Base-by-base conservation (phyloP, 2,888 invertebrate genomes). In the Tyria jacobaeae region DNA sequence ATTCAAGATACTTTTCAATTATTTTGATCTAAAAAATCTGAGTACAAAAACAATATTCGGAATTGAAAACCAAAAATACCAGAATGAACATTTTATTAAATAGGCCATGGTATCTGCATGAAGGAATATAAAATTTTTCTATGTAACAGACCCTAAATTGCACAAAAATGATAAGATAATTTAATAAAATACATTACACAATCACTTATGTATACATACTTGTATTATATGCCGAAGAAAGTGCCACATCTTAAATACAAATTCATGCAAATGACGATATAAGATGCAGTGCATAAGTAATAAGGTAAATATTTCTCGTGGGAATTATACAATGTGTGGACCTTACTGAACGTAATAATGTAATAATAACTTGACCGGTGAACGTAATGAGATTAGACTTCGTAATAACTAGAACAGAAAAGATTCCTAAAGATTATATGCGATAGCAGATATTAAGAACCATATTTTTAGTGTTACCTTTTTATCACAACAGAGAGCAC, bases 261-360 rank as follows among this genome's bases (percentile, higher is more conserved):
- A 56, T 64, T 63, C 64, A 67, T 57, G 49, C 15, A 27, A 35
- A 64, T 35, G 57, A 57, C 54, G 34, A 60, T 64, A 62, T 57
- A 50, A 68, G 63, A 64, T 47, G 62, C 67, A 72, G 72, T 72
- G 75, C 78, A 75, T 77, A 75, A 50, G 31, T 61, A 77, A 77
- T 66, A 47, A 74, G 67, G 47, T 60, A 57, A 51, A 55, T 60
- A 64, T 57, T 71, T 66, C 75, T 75, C 75, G 67, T 77, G 75
- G 66, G 75, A 77, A 75, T 47, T 12, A 31, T 60, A 25, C 25
- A 21, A 25, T 6, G 34, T 14, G 44, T 14, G 47, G 52, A 59
- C 47, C 21, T 34, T 52, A 17, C 44, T 57, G n/a, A n/a, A n/a
- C n/a, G n/a, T n/a, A n/a, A n/a, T n/a, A n/a, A n/a, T n/a, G n/a